These are phyloP conservation scores for Koerneria pararmatus DNA, from an alignment of 2,888 invertebrate genomes.

Conservation along the genomic window DNA sequence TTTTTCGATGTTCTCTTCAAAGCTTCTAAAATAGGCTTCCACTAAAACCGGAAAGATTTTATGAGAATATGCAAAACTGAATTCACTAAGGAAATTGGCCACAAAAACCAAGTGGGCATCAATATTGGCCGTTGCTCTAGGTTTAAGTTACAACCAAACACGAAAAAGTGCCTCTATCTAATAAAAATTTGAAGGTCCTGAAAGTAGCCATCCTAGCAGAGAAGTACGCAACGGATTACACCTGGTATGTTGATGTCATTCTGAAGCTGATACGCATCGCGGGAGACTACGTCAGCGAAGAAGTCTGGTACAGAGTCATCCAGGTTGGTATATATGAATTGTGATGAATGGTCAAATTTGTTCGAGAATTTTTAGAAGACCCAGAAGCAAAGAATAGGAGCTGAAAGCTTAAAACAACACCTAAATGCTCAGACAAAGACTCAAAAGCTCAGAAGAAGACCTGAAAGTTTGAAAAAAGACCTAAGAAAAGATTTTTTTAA, in stretches of 20 bases:
- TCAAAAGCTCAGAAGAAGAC: neutral
- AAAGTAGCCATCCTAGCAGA: slow-evolving; percentile 98
- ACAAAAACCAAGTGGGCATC: neutral
- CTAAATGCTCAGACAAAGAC: neutral
- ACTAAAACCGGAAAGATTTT: no score
- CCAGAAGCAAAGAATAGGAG: neutral
- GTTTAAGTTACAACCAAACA: neutral
- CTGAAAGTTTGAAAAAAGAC: no score
- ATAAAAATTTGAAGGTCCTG: slow-evolving; percentile 67
- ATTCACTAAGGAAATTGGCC: neutral
- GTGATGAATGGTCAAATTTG: neutral
- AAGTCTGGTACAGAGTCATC: slow-evolving; percentile 99
- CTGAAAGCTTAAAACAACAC: neutral
- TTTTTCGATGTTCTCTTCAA: no score
- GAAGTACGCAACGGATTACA: slow-evolving; percentile 98
- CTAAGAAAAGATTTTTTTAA: no score
- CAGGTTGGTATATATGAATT: slow-evolving; percentile 44
- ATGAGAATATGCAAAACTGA: no score
- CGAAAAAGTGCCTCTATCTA: neutral
- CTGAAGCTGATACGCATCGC: slow-evolving; percentile 97
- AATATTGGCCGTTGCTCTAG: neutral
- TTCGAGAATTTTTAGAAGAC: no score
- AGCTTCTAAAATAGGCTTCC: no score
- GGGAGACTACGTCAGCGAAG: slow-evolving; percentile 98
- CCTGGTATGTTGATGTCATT: slow-evolving; percentile 91